Base-by-base conservation (phyloP, 2,797 vertebrate genomes). In the Cuniculus paca region DNA sequence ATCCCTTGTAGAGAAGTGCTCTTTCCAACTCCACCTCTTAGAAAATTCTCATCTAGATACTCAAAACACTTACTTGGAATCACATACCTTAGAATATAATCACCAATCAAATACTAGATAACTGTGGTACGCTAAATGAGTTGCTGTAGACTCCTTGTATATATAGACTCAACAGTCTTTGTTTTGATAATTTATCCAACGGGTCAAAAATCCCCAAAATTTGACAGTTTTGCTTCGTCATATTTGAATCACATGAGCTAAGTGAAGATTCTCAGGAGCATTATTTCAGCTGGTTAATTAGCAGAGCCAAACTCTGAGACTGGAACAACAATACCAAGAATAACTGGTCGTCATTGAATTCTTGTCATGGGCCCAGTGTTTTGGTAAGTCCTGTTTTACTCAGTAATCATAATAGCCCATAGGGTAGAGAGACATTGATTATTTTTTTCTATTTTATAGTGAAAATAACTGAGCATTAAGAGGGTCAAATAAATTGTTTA, bases 31-130 rank as follows among this genome's bases (percentile, higher is more conserved):
- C 39, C 10, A 6, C 1, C 11, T 34, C 22, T n/a, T 20, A 63
- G 61, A 63, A 94, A 84, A 60, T 63, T 74, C 20, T 95, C 48
- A 56, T 26, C 45, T 36, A 31, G 19, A 60, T 81, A 50, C n/a
- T 92, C 70, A 92, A 91, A 94, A 70, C 22, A 84, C 12, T 94
- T 31, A 74, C 56, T 74, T 84, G 10, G 10, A 94, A 80, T 90
- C 63, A 70, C 6, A 16, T 19, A 48, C 72, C 28, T 96, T 92
- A 54, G 78, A 11, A 70, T 36, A 16, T 34, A 82, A 52, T 74
- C 52, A 36, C 34, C 26, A 77, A 19, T 61, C 34, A 65, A 63
- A 24, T 74, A 6, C 19, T 60, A 26, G 22, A 11, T 61, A 88
- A 78, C 2, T 42, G 45, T 3, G 13, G 6, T 48, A 88, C 48